These are phyloP conservation scores for Pungitius pungitius DNA, from an alignment of 2,113 vertebrate genomes.

Conservation along the genomic window DNA sequence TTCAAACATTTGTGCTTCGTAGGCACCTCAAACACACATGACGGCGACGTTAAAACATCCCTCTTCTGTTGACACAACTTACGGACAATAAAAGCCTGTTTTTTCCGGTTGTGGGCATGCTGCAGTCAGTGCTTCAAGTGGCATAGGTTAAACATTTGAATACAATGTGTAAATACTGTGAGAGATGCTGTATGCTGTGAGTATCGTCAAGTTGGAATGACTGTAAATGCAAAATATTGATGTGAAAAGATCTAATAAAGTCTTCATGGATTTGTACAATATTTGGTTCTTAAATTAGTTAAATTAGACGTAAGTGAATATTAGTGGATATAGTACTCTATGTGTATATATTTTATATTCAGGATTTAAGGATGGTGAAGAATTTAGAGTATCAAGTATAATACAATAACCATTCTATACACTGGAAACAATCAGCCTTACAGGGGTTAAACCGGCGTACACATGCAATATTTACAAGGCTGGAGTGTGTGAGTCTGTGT, in stretches of 20 bases:
- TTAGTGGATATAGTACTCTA: slow-evolving; percentile 58
- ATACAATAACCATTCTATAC: slow-evolving; percentile 67
- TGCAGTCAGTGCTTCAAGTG: slow-evolving; percentile 60
- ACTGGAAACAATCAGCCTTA: slow-evolving; percentile 72
- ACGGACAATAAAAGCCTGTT: slow-evolving; percentile 54
- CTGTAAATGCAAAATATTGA: slow-evolving; percentile 36
- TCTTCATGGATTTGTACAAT: slow-evolving; percentile 59
- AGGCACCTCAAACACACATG: slow-evolving; percentile 12
- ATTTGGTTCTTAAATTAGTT: slow-evolving; percentile 69
- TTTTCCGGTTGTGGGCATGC: slow-evolving; percentile 65
- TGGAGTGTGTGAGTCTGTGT: slow-evolving; percentile 45
- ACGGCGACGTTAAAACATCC: slow-evolving; percentile 52
- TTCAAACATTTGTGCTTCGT: slow-evolving; percentile 15
- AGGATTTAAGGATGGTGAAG: slow-evolving; percentile 57
- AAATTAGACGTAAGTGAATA: slow-evolving; percentile 66
- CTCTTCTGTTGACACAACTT: slow-evolving; percentile 44
- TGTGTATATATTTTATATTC: slow-evolving; percentile 51
- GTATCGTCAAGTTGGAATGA: slow-evolving; percentile 38
- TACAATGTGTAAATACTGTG: slow-evolving; percentile 66
- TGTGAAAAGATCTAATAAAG: slow-evolving; percentile 44
- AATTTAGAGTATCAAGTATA: slow-evolving; percentile 60
- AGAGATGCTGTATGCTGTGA: slow-evolving; percentile 36
- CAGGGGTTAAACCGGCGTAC: slow-evolving; percentile 58
- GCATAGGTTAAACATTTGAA: slow-evolving; percentile 55
- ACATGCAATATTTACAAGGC: slow-evolving; percentile 82